phyloP scores from a whole-genome alignment of 2,113 vertebrate species.

The Apus apus region DNA sequence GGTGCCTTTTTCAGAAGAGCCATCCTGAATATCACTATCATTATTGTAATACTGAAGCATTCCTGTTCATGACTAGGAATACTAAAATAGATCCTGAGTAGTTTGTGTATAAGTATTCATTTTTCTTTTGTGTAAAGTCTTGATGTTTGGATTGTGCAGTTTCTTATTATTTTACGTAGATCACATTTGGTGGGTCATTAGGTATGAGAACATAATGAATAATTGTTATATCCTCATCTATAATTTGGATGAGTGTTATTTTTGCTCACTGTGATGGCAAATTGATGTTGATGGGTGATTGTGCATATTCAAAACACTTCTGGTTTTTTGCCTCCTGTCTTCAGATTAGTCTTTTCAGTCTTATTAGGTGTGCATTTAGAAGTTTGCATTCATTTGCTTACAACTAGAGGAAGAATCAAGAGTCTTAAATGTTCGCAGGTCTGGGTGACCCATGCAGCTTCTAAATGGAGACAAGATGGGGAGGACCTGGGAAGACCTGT shows the following conservation, averaged over 20 bases:
- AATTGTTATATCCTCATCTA: not conserved
- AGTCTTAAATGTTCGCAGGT: not conserved
- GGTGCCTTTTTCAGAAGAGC: not conserved
- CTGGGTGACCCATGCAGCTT: not conserved
- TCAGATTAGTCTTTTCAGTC: too few species aligned
- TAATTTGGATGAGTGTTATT: not conserved
- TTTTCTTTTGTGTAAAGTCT: not conserved
- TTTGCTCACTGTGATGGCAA: not conserved
- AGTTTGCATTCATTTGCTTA: not conserved
- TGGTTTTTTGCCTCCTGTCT: too few species aligned
- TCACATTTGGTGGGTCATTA: not conserved
- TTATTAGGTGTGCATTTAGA: not conserved
- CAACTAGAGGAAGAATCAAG: not conserved
- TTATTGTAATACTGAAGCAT: not conserved
- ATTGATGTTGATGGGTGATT: not conserved
- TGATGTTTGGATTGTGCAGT: not conserved
- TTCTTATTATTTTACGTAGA: not conserved
- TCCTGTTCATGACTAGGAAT: not conserved
- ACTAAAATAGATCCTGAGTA: not conserved
- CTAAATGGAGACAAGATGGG: not conserved
- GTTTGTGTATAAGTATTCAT: not conserved
- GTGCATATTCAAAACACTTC: not conserved
- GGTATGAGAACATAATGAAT: not conserved
- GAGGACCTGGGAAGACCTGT: not conserved
- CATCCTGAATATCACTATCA: fast-evolving